Evolutionary conservation across 2,113 vertebrate genomes (phyloP).

Genomic region (Poeciliopsis retropinna): DNA sequence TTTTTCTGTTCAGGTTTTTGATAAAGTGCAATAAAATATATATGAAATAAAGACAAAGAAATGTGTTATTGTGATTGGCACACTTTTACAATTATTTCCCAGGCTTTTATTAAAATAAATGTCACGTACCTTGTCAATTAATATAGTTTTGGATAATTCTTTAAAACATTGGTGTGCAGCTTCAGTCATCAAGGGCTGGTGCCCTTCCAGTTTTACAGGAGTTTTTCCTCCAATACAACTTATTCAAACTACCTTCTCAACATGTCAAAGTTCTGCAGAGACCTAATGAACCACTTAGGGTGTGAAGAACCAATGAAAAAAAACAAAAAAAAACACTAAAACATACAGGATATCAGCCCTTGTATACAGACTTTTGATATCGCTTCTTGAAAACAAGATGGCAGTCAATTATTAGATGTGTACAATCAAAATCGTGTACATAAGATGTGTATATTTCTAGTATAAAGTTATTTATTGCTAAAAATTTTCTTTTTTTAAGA

Average conservation of each 20-base stretch:
- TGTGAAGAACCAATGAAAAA: too few species aligned
- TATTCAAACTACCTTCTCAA: too few species aligned
- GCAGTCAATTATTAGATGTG: background rate
- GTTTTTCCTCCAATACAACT: too few species aligned
- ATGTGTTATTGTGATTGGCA: background rate
- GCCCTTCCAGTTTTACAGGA: too few species aligned
- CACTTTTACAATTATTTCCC: background rate
- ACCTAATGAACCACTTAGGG: too few species aligned
- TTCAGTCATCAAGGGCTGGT: too few species aligned
- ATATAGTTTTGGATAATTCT: background rate
- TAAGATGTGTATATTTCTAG: background rate
- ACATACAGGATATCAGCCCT: too few species aligned
- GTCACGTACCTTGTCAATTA: background rate
- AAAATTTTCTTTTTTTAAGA: background rate
- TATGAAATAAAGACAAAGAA: background rate
- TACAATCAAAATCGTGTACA: background rate
- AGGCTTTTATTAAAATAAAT: background rate
- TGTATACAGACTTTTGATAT: too few species aligned
- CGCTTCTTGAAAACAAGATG: too few species aligned
- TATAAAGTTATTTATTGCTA: background rate
- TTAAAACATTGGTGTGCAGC: background rate
- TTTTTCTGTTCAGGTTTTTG: constrained; percentile 5
- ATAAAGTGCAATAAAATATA: constrained; percentile 9
- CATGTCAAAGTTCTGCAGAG: too few species aligned
- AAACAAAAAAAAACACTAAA: too few species aligned